Conservation (phyloP, 2,113 vertebrate genomes). For the Mus pahari region DNA sequence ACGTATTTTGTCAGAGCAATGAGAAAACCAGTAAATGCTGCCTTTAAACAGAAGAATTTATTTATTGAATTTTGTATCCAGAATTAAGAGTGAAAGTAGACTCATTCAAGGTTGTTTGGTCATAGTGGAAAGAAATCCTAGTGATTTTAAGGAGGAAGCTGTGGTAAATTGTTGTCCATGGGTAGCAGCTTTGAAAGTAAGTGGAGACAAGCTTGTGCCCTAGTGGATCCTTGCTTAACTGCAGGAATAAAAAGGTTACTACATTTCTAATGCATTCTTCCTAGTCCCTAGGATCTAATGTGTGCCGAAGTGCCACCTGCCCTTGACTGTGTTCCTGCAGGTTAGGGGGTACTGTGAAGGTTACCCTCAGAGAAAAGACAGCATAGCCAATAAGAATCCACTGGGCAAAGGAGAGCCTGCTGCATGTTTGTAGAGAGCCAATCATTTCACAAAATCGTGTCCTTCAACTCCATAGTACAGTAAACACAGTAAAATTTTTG, state of each 20-base stretch:
- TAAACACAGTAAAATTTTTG: constrained; percentile 28
- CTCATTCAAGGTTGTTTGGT: constrained; percentile 2
- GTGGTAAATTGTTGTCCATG: background rate
- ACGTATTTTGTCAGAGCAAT: background rate
- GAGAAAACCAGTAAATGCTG: background rate
- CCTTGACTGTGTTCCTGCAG: background rate
- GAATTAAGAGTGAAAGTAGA: background rate
- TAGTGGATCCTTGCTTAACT: background rate
- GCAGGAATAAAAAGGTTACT: background rate
- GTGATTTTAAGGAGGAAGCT: background rate
- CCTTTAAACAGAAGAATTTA: background rate
- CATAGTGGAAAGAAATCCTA: background rate
- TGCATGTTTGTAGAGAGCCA: background rate
- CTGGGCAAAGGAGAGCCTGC: background rate
- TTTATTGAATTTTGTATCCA: background rate
- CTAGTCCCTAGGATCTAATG: background rate
- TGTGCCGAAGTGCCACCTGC: background rate
- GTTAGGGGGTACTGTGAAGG: background rate
- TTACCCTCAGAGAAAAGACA: background rate
- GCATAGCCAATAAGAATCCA: background rate
- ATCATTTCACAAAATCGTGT: constrained; percentile 27
- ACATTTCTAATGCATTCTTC: background rate
- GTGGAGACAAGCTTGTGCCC: background rate
- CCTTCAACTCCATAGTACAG: background rate
- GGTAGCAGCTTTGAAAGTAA: background rate